phyloP scores from a whole-genome alignment of 2,888 invertebrate species.

The Epinotia ramella region DNA sequence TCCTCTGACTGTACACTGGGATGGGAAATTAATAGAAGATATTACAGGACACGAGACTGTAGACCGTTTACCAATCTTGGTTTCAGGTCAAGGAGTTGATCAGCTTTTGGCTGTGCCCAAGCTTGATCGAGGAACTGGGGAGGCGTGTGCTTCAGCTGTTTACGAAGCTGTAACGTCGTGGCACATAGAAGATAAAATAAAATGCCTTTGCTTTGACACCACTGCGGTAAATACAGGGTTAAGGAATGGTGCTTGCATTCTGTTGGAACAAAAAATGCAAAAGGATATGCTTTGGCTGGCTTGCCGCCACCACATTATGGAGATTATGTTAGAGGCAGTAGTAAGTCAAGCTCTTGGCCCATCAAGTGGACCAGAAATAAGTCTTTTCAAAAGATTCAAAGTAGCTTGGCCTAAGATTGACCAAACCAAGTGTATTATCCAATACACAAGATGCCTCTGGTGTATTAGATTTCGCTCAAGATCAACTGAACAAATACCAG shows the following conservation, averaged over 20 bases:
- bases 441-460: too few species aligned
- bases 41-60: constrained; percentile 47
- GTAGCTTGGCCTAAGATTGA: constrained; percentile 18
- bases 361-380: constrained; percentile 23
- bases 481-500: too few species aligned
- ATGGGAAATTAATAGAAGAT: constrained; percentile 47
- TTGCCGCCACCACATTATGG: constrained; percentile 3
- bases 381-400: constrained; percentile 7
- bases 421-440: not conserved
- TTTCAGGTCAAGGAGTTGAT: constrained; percentile 48
- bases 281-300: constrained; percentile 47
- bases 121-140: constrained; percentile 39
- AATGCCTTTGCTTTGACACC: constrained; percentile 36
- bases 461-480: too few species aligned
- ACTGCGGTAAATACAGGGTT: constrained; percentile 46
- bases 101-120: constrained; percentile 46
- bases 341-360: constrained; percentile 38
- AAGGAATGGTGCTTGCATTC: constrained; percentile 44
- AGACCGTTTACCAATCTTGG: constrained; percentile 48
- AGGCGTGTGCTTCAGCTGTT: constrained; percentile 39
- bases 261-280: constrained; percentile 46
- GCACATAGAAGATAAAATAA: constrained; percentile 40
- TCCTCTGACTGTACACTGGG: constrained; percentile 48
- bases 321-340: too few species aligned
- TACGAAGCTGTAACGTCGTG: constrained; percentile 34